Base-by-base conservation (phyloP, 2,888 invertebrate species). In the Caenorhabditis auriculariae region DNA sequence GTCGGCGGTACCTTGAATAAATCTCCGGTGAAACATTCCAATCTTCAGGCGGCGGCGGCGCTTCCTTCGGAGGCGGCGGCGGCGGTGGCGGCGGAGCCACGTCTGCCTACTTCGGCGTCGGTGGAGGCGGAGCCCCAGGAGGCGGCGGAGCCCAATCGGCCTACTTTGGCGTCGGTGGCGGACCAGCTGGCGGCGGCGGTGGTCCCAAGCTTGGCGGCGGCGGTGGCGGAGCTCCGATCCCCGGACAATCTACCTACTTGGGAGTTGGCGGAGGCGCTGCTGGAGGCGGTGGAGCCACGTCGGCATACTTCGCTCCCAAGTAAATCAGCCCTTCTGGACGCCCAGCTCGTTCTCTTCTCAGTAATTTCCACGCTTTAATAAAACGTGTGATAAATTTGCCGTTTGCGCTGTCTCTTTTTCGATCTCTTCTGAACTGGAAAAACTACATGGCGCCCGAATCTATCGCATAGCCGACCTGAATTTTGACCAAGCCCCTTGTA, bases 231-330 rank as follows among this genome's bases (percentile, higher is more conserved):
- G 56, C 45, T 5, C n/a, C n/a, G n/a, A 26, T 27, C 15, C 19
- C 28, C 28, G 4, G 45, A 29, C 47, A 52, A 38, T 57, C 57
- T 6, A 57, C 57, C 12, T 62, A 62, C 52, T 66, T 72, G 47
- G 72, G 72, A 38, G 72, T 61, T 38, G 63, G 63, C 24, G 67
- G 65, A 42, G 61, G 56, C 6, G 59, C 52, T n/a, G 55, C 56
- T 19, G 61, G 57, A 7, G 45, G 24, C 23, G 55, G 64, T 15
- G 70, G 66, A 57, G 68, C 72, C 19, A 55, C 61, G 3, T 67
- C 69, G 17, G 73, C 73, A n/a, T 73, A 73, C 60, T 73, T 73
- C 49, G 64, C 69, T 19, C 68, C 71, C 26, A 71, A 71, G 53
- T 71, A 70, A 60, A 29, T n/a, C n/a, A n/a, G n/a, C n/a, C n/a